Evolutionary conservation across 2,888 invertebrate genomes (phyloP).

Genomic region (Mythimna albipuncta): DNA sequence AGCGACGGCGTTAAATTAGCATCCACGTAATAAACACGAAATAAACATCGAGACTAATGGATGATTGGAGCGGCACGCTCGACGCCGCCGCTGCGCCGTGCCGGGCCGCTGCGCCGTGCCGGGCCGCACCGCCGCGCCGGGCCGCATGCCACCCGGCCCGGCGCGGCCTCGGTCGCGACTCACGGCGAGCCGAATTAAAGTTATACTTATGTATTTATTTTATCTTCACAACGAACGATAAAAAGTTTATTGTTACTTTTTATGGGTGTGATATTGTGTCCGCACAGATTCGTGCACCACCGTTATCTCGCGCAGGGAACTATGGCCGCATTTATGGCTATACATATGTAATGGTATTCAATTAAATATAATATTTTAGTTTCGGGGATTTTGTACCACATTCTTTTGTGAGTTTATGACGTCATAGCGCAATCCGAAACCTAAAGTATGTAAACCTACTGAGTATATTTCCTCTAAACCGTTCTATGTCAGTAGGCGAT

Average conservation of each 20-base stretch:
- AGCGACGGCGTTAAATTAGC: slow-evolving; percentile 79
- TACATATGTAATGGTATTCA: slow-evolving; percentile 27
- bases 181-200: slow-evolving; percentile 72
- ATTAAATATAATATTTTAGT: slow-evolving; percentile 61
- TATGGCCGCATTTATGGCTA: slow-evolving; percentile 33
- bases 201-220: slow-evolving; percentile 77
- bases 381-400: slow-evolving; percentile 19
- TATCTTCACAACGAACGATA: slow-evolving; percentile 79
- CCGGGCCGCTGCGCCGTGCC: slow-evolving; percentile 40
- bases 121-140: slow-evolving; percentile 45
- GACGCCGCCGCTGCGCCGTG: slow-evolving; percentile 33
- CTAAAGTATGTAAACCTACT: slow-evolving; percentile 20
- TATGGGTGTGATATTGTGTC: slow-evolving; percentile 78
- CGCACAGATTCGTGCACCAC: slow-evolving; percentile 70
- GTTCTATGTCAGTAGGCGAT: slow-evolving; percentile 48
- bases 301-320: slow-evolving; percentile 58
- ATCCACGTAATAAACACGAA: slow-evolving; percentile 84
- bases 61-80: slow-evolving; percentile 75
- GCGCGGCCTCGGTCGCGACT: slow-evolving; percentile 39
- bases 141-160: slow-evolving; percentile 21
- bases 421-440: slow-evolving; percentile 23
- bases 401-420: slow-evolving; percentile 45
- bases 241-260: slow-evolving; percentile 85
- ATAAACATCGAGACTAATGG: slow-evolving; percentile 88
- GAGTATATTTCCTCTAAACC: slow-evolving; percentile 46